Conservation (phyloP, 1,140 invertebrate genomes). For the Neodiprion pinetum region DNA sequence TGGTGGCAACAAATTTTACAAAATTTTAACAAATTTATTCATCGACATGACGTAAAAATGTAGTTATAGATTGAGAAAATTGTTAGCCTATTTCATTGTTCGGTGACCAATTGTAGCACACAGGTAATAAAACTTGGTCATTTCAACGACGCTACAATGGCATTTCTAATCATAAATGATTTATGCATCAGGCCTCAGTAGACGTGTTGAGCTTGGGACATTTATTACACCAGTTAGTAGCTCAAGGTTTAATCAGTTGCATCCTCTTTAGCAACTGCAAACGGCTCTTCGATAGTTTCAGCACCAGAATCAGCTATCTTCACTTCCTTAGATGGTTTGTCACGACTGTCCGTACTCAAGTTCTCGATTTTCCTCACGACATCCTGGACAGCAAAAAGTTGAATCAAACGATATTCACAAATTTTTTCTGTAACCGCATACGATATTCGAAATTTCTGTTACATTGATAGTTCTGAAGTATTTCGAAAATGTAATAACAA, state of each 20-base stretch:
- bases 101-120: neutral
- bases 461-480: neutral
- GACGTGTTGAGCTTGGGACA: no score
- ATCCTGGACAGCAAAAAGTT: constrained; percentile 67
- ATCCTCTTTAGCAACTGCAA: constrained; percentile 82
- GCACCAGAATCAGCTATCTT: constrained; percentile 78
- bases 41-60: no score
- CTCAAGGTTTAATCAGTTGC: constrained; percentile 68
- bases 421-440: neutral
- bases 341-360: constrained; percentile 74
- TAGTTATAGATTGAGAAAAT: no score
- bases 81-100: neutral
- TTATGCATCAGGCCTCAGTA: no score
- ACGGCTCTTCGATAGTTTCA: constrained; percentile 76
- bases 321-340: constrained; percentile 82
- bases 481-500: neutral
- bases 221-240: no score
- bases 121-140: neutral
- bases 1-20: no score
- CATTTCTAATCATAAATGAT: no score
- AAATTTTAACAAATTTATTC: no score
- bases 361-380: constrained; percentile 87
- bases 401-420: constrained; percentile 10
- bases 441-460: neutral
- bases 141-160: neutral